Evolutionary conservation across 2,113 vertebrate genomes (phyloP).

Genomic region (Gambusia holbrooki): DNA sequence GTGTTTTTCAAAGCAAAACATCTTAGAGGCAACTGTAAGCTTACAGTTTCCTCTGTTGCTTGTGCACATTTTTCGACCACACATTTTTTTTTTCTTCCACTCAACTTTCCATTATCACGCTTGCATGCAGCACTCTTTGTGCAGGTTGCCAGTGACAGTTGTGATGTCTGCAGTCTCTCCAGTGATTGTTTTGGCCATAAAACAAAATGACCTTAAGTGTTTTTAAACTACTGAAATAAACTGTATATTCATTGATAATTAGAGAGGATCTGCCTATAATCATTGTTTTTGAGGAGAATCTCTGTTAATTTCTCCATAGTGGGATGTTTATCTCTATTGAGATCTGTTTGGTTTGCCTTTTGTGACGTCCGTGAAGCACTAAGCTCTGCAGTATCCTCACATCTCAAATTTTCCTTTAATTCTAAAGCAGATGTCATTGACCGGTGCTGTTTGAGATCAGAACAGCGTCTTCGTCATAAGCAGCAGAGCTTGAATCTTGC

Average conservation of each 20-base stretch:
- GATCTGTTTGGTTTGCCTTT: neutral
- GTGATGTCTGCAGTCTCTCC: neutral
- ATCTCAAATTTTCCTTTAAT: constrained; percentile 16
- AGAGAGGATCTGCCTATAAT: neutral
- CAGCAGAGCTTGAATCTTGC: constrained; percentile 20
- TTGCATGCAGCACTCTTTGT: neutral
- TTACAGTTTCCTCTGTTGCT: no score
- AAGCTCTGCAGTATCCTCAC: neutral
- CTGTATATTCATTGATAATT: neutral
- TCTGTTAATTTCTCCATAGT: neutral
- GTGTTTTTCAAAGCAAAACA: no score
- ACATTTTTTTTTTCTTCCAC: neutral
- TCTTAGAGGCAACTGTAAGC: no score
- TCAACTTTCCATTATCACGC: neutral
- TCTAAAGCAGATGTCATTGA: constrained; percentile 18
- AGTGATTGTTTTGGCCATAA: neutral
- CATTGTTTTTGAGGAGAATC: neutral
- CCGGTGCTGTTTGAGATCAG: constrained; percentile 21
- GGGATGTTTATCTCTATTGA: no score
- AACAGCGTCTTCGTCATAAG: constrained; percentile 2
- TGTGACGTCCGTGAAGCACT: neutral
- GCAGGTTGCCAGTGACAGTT: no score
- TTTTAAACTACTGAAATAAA: neutral
- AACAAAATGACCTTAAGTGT: neutral
- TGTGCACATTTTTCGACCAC: neutral